Conservation (phyloP, 2,113 vertebrate species). For the Lampris incognitus region DNA sequence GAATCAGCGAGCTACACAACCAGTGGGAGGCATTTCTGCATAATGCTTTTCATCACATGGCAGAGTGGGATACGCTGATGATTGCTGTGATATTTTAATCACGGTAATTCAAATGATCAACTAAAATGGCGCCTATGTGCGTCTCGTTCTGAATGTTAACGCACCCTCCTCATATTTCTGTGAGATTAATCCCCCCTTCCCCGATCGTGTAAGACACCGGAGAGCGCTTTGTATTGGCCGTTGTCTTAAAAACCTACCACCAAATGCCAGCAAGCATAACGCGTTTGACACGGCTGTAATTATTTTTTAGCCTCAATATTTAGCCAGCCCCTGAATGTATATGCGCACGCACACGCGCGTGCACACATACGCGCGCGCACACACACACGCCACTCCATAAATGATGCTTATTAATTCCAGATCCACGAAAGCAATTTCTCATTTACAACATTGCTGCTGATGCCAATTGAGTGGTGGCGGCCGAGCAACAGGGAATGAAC, state of each 20-base stretch:
- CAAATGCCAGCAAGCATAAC: conserved; percentile 34
- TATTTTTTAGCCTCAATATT: conserved; percentile 39
- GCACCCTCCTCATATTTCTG: conserved; percentile 37
- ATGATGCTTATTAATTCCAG: conserved; percentile 26
- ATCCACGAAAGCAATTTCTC: conserved; percentile 18
- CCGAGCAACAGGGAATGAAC: conserved; percentile 22
- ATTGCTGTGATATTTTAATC: conserved; percentile 46
- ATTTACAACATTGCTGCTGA: conserved; percentile 31
- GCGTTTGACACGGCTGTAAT: conserved; percentile 35
- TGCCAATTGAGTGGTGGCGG: conserved; percentile 46
- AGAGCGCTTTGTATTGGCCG: conserved; percentile 14
- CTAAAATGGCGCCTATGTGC: conserved; percentile 21
- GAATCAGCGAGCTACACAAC: conserved; percentile 26
- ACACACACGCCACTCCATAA: conserved; percentile 8
- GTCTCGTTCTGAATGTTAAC: conserved; percentile 45
- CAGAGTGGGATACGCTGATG: conserved; percentile 18
- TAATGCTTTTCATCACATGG: not conserved
- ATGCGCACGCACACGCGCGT: conserved; percentile 2
- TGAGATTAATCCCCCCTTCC: conserved; percentile 11
- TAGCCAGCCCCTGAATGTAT: conserved; percentile 1
- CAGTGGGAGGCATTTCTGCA: conserved; percentile 9
- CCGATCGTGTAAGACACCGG: conserved; percentile 3
- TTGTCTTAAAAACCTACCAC: conserved; percentile 8
- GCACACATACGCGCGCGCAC: not conserved
- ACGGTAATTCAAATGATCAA: conserved; percentile 30